phyloP scores from a whole-genome alignment of 2,797 vertebrate genomes.

The Caiman crocodilus region DNA sequence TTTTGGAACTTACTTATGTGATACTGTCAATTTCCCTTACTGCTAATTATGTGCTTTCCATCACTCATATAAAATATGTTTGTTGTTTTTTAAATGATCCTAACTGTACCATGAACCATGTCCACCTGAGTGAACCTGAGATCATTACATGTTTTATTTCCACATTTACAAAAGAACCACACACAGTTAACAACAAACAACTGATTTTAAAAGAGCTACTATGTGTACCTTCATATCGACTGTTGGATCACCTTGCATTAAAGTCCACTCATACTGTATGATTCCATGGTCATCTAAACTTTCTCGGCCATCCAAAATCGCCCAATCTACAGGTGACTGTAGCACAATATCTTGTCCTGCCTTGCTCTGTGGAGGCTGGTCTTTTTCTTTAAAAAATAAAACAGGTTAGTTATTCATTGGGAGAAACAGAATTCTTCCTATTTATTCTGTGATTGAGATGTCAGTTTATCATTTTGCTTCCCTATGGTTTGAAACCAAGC shows the following conservation, averaged over 20 bases:
- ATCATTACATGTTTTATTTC: not conserved
- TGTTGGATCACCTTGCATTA: conserved; percentile 88
- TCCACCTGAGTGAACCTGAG: not conserved
- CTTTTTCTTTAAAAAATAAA: conserved; percentile 78
- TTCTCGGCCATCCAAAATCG: conserved; percentile 92
- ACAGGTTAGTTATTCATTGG: not conserved
- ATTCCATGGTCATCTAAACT: conserved; percentile 92
- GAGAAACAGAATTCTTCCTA: not conserved
- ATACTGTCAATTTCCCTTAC: not conserved
- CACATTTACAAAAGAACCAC: not conserved
- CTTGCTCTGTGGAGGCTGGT: conserved; percentile 90
- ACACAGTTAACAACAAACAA: not conserved
- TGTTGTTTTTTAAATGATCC: not conserved
- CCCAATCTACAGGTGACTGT: conserved; percentile 92
- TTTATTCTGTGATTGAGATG: not conserved
- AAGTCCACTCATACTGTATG: conserved; percentile 88
- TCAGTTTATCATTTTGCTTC: not conserved
- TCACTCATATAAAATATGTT: not conserved
- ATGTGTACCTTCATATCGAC: conserved; percentile 91
- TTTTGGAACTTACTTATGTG: not conserved
- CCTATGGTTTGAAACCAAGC: not conserved
- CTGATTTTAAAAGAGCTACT: not conserved
- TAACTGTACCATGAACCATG: not conserved
- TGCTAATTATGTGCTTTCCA: not conserved
- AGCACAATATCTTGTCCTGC: conserved; percentile 93